Base-by-base conservation (phyloP, 37 sponge, comb jelly and placozoan species). In the Tethya wilhelma region DNA sequence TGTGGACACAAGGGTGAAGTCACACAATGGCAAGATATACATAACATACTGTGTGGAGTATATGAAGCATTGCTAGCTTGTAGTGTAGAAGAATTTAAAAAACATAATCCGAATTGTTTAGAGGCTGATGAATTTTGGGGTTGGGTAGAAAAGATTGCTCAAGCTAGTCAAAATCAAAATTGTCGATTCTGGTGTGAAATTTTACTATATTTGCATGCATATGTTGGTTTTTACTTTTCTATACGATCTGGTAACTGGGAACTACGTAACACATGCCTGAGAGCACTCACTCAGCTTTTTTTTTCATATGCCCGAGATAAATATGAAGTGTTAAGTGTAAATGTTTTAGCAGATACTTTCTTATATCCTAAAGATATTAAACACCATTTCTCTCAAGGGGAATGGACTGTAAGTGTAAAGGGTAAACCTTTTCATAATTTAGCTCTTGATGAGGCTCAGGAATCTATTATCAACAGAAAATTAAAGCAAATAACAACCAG, bases 391-490 rank as follows among this genome's bases (percentile, higher is more conserved):
- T 20, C 17, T 6, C 39, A 29, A 7, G 70, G 70, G 32, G 40
- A 69, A 17, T 69, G 70, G 70, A 69, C 70, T 37, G 70, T 69
- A 37, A 37, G 39, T 34, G 38, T 69, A 37, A 69, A 69, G 38
- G 70, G 70, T 29, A 8, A 11, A 34, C 70, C 70, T 7, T 69
- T 20, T 69, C 38, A 32, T 69, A 69, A 69, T 17, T 17, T 37
- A 17, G 70, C 38, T 37, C n/a, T 69, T 37, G 70, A 69, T 69
- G 70, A 69, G 38, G 70, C 70, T 36, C 70, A 69, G 17, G 70
- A 69, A 34, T 69, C 17, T 37, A 38, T 69, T 19, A 69, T 69
- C 25, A 69, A 69, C 33, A 69, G 70, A 69, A 69, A 38, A 11
- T 37, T 69, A 38, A 69, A 69, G 19, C 70, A 69, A 33, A 69